Evolutionary conservation across 2,888 invertebrate species (phyloP).

Genomic region (Selenia dentaria): DNA sequence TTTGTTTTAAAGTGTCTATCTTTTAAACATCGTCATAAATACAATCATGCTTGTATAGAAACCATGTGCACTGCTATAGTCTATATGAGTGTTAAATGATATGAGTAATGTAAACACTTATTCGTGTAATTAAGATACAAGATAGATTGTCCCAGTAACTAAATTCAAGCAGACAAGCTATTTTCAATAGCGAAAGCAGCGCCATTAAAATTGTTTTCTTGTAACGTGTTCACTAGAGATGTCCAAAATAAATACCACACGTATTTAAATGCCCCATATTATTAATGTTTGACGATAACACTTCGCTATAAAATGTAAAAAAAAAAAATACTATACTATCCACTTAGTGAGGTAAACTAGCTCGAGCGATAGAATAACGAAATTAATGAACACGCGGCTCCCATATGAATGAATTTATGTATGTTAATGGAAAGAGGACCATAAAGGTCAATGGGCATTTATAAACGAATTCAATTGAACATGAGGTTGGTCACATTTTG

Average conservation of each 20-base stretch:
- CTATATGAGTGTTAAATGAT: too few relatives aligned
- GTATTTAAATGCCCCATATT: constrained; percentile 59
- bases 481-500: constrained; percentile 47
- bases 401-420: constrained; percentile 53
- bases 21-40: too few relatives aligned
- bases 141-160: too few relatives aligned
- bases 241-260: constrained; percentile 48
- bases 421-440: constrained; percentile 54
- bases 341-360: constrained; percentile 49
- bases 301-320: constrained; percentile 43
- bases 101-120: too few relatives aligned
- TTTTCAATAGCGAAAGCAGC: too few relatives aligned
- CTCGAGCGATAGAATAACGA: constrained; percentile 46
- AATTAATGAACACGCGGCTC: constrained; percentile 52
- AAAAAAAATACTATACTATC: constrained; percentile 52
- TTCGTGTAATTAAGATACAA: too few relatives aligned
- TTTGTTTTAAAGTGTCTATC: too few relatives aligned
- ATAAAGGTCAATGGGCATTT: constrained; percentile 56
- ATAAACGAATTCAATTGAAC: constrained; percentile 51
- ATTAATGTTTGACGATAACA: constrained; percentile 57
- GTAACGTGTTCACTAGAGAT: constrained; percentile 44
- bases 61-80: too few relatives aligned
- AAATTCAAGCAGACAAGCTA: too few relatives aligned
- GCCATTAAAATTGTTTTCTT: constrained; percentile 42
- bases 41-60: too few relatives aligned